A percentile compares a stretch with the other conserved stretches of the same genome.
Evolutionary conservation across 1,140 invertebrate species (phyloP).

Genomic region (Zaprionus ghesquierei): DNA sequence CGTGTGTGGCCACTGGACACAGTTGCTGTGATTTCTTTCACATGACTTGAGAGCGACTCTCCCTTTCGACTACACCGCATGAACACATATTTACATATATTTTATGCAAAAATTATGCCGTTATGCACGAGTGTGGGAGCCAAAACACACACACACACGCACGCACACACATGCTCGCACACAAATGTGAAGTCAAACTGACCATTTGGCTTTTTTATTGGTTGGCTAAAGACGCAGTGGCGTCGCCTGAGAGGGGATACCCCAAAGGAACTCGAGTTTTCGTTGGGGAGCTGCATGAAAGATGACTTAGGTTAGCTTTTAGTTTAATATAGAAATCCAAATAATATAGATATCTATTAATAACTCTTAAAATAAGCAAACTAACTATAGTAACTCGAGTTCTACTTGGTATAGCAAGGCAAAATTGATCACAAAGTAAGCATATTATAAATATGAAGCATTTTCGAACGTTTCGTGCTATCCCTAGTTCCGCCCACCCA

Average conservation of each 20-base stretch:
- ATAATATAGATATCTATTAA: not conserved
- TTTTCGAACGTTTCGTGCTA: not conserved
- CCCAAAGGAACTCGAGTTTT: not conserved
- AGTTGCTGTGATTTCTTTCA: constrained; percentile 80
- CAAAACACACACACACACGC: constrained; percentile 1
- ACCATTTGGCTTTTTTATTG: constrained; percentile 81
- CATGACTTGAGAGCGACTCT: constrained; percentile 30
- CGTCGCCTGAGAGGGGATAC: not conserved
- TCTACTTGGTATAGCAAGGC: not conserved
- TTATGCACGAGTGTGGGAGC: constrained; percentile 76
- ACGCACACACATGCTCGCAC: not conserved
- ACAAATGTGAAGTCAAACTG: constrained; percentile 71
- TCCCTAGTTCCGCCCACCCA: not conserved
- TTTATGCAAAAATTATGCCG: constrained; percentile 82
- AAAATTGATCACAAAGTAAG: not conserved
- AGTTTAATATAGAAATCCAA: not conserved
- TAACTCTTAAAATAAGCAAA: not conserved
- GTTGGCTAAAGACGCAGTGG: constrained; percentile 58
- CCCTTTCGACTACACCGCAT: constrained; percentile 33
- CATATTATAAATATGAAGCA: too few species aligned
- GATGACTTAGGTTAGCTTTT: not conserved
- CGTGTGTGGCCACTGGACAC: constrained; percentile 48
- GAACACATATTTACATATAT: constrained; percentile 82
- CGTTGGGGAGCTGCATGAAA: not conserved
- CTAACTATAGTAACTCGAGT: not conserved